A percentile compares a stretch with the other conserved stretches of the same genome.
Conservation (phyloP, 2,113 vertebrate genomes). For the Pycnonotus jocosus region DNA sequence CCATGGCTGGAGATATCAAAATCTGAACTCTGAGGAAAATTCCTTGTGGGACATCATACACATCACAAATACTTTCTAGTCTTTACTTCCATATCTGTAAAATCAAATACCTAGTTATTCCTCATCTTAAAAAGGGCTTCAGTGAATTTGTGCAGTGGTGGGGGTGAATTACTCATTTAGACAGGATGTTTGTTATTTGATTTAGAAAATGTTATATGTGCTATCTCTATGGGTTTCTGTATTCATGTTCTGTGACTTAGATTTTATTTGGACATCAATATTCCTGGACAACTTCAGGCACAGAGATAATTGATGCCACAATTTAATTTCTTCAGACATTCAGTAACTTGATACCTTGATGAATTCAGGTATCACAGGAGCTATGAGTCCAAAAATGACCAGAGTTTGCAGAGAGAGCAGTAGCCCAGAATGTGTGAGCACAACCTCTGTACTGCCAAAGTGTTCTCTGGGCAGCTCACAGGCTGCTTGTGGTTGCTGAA, state of each 20-base stretch:
- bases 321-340: not conserved
- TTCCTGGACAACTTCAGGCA: not conserved
- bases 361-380: not conserved
- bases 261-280: not conserved
- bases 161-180: not conserved
- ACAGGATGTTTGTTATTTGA: not conserved
- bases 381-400: not conserved
- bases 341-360: not conserved
- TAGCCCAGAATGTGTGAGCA: not conserved
- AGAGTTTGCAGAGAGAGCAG: not conserved
- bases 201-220: not conserved
- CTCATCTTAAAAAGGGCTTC: not conserved
- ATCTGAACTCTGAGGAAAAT: not conserved
- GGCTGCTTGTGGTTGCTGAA: not conserved
- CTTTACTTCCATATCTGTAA: not conserved
- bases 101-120: not conserved
- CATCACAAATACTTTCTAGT: not conserved
- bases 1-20: not conserved
- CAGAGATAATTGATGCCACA: not conserved
- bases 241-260: not conserved
- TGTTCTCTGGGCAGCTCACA: fast-evolving
- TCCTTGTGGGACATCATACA: not conserved
- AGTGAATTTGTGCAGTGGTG: not conserved
- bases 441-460: not conserved
- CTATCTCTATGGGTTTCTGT: not conserved